phyloP scores from a whole-genome alignment of 2,797 vertebrate genomes.

The Rhynchotus rufescens region DNA sequence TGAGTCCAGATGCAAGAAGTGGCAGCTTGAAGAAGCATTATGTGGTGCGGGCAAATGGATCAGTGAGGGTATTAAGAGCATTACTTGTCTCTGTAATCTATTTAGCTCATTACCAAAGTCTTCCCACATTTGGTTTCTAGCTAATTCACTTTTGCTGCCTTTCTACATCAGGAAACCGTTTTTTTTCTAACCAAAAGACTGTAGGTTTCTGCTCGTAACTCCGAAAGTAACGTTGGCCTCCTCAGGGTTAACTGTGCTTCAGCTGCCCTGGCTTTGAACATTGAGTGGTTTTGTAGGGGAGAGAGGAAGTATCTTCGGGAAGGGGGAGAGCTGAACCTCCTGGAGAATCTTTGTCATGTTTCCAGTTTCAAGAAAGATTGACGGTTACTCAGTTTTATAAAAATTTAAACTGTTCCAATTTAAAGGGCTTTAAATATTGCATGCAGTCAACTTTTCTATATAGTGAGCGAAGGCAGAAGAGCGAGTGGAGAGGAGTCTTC shows the following conservation, averaged over 20 bases:
- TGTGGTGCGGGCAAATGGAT: background rate
- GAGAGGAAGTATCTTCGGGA: background rate
- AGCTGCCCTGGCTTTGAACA: background rate
- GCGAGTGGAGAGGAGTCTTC: background rate
- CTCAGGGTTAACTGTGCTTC: background rate
- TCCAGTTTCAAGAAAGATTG: slow-evolving; percentile 37
- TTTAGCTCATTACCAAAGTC: background rate
- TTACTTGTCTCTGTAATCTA: background rate
- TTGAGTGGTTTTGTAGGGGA: background rate
- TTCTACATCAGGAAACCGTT: background rate
- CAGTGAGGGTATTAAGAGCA: background rate
- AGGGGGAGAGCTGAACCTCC: background rate
- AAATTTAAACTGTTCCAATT: slow-evolving; percentile 61
- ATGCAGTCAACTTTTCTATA: slow-evolving; percentile 14
- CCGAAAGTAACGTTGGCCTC: background rate
- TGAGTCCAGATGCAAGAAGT: background rate
- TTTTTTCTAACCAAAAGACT: background rate
- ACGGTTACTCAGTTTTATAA: slow-evolving; percentile 42
- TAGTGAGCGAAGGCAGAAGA: background rate
- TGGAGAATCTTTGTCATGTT: slow-evolving; percentile 5
- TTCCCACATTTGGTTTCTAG: background rate
- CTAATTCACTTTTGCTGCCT: background rate
- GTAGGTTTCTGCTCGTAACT: background rate
- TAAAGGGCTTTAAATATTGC: slow-evolving; percentile 59
- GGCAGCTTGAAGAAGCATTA: background rate